Evolutionary conservation across 2,797 vertebrate genomes (phyloP), one percentile per base, ranked within the genome.

Genomic region (Nasua narica): DNA sequence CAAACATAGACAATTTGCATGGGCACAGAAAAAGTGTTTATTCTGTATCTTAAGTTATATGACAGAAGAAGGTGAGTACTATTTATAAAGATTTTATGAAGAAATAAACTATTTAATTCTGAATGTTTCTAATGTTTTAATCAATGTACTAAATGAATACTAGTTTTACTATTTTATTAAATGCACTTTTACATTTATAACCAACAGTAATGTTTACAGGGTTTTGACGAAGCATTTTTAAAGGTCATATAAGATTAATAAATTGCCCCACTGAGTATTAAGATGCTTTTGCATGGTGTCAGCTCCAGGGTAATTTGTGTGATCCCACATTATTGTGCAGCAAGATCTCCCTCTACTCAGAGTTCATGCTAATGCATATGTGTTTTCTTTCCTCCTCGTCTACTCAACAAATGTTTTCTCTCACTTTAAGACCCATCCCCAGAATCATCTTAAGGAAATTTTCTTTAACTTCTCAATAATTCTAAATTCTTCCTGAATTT

Each of bases 291-390:
- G 14, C 14, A 13, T 27, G 77, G 15, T 25, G 40, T 70, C 54
- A 48, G 19, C n/a, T 60, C 13, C 2, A 48, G 19, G 19, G 4
- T 40, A 27, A 60, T 14, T 13, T 58, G 50, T 50, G 2, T 13
- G 15, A 18, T 12, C 32, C 32, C 65, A 58, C 13, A 14, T 19
- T 6, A 48, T 32, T 0, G 0, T 15, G 19, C 16, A 48, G n/a
- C 15, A n/a, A 1, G 5, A 15, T 3, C 9, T 69, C 27, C 19
- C 19, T 27, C 2, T 18, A n/a, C 62, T 50, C 50, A 18, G 2
- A 23, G 3, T 29, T 72, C 15, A n/a, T 27, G 21, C 0, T 16
- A 54, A 27, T 15, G 16, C 0, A 21, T n/a, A 2, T 3, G 0
- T 3, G 25, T 7, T 60, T 43, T 90, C 58, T 50, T 93, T 37